Evolutionary conservation across 2,797 vertebrate genomes (phyloP).

Genomic region (Orestias chungarensis): DNA sequence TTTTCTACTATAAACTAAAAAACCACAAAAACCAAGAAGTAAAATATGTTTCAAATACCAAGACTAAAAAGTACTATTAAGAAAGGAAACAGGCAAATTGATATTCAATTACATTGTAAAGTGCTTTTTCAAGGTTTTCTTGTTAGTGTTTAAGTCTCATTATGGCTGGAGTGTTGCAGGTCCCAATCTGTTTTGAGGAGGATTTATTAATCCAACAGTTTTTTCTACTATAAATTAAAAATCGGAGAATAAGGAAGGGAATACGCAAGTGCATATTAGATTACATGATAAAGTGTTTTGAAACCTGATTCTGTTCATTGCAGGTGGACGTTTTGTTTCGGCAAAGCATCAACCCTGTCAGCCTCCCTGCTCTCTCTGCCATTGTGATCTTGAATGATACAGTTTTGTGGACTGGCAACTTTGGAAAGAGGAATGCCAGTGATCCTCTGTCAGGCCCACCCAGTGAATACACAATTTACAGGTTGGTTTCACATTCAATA

Average conservation of each 20-base stretch:
- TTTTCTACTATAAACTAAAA: neutral
- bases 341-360: constrained; percentile 78
- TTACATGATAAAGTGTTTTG: neutral
- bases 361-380: constrained; percentile 88
- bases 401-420: constrained; percentile 95
- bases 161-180: too few relatives aligned
- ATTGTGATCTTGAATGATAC: constrained; percentile 93
- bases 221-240: too few relatives aligned
- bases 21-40: neutral
- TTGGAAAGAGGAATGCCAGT: constrained; percentile 87
- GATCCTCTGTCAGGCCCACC: constrained; percentile 85
- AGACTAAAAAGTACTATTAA: neutral
- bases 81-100: neutral
- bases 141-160: too few relatives aligned
- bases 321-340: constrained; percentile 89
- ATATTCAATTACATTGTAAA: neutral
- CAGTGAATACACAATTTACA: constrained; percentile 93
- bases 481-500: constrained; percentile 72
- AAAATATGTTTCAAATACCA: neutral
- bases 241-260: too few relatives aligned
- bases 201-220: too few relatives aligned
- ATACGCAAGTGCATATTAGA: too few relatives aligned
- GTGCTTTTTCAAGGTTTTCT: too few relatives aligned
- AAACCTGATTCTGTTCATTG: neutral
- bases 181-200: too few relatives aligned